Conservation (phyloP, 1,140 invertebrate genomes). For the Panagrolaimus sp. region DNA sequence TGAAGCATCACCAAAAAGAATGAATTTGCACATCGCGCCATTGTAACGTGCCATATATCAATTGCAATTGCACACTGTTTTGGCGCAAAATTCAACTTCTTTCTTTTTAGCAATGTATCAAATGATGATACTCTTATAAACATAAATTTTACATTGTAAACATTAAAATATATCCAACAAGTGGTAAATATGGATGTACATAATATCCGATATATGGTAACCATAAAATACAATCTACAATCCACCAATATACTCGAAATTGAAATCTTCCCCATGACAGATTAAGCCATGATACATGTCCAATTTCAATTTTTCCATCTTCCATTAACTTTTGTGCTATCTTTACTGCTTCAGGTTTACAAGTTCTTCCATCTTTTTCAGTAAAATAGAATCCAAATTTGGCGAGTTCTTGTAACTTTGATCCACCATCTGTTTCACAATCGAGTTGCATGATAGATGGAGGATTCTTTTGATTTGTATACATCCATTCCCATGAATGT, state of each 20-base stretch:
- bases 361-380: conserved; percentile 50
- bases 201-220: conserved; percentile 47
- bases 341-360: conserved; percentile 41
- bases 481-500: conserved; percentile 58
- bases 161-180: conserved; percentile 57
- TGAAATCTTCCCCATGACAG: conserved; percentile 56
- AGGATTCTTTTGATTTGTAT: conserved; percentile 50
- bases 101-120: too few relatives aligned
- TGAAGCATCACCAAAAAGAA: too few relatives aligned
- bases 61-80: too few relatives aligned
- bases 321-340: conserved; percentile 38
- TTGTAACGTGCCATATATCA: too few relatives aligned
- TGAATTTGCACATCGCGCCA: too few relatives aligned
- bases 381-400: conserved; percentile 55
- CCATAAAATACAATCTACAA: conserved; percentile 41
- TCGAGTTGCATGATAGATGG: conserved; percentile 54
- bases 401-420: conserved; percentile 56
- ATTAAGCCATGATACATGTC: conserved; percentile 13
- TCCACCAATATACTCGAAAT: conserved; percentile 55
- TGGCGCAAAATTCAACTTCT: too few relatives aligned
- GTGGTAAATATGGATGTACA: conserved; percentile 50
- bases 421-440: conserved; percentile 56
- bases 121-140: too few relatives aligned
- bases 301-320: conserved; percentile 33
- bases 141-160: conserved; percentile 53